A percentile compares a stretch with the other conserved stretches of the same genome.
Evolutionary conservation across 2,888 invertebrate species (phyloP).

Genomic region (Lasioglossum morio): DNA sequence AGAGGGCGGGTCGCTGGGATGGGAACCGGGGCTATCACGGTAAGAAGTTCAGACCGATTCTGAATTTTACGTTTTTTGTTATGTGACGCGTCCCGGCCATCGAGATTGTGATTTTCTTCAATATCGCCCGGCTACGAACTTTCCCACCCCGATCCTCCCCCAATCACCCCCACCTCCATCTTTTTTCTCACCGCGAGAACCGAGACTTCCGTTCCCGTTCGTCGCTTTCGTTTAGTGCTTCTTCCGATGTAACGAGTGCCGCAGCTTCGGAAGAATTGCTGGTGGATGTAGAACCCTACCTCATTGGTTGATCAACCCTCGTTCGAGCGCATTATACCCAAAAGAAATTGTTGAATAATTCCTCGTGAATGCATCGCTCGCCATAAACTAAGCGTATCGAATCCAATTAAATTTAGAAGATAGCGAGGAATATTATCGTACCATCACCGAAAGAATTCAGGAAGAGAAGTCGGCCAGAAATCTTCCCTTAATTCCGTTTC

Average conservation of each 20-base stretch:
- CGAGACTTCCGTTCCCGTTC: constrained; percentile 18
- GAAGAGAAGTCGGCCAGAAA: not conserved
- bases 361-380: too few relatives aligned
- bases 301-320: not conserved
- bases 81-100: constrained; percentile 36
- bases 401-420: not conserved
- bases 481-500: not conserved
- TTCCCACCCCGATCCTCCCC: not conserved
- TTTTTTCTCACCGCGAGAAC: constrained; percentile 1
- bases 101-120: constrained; percentile 53
- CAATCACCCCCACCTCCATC: not conserved
- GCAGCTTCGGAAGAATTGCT: not conserved
- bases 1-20: not conserved
- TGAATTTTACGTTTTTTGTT: constrained; percentile 48
- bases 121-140: constrained; percentile 49
- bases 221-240: not conserved
- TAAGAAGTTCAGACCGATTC: constrained; percentile 49
- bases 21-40: not conserved
- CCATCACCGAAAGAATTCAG: not conserved
- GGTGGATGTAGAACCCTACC: not conserved
- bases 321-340: not conserved
- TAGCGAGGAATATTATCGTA: not conserved
- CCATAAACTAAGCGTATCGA: too few relatives aligned
- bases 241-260: not conserved
- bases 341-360: not conserved